phyloP scores from a whole-genome alignment of 2,888 invertebrate genomes.

The Spodoptera picta region DNA sequence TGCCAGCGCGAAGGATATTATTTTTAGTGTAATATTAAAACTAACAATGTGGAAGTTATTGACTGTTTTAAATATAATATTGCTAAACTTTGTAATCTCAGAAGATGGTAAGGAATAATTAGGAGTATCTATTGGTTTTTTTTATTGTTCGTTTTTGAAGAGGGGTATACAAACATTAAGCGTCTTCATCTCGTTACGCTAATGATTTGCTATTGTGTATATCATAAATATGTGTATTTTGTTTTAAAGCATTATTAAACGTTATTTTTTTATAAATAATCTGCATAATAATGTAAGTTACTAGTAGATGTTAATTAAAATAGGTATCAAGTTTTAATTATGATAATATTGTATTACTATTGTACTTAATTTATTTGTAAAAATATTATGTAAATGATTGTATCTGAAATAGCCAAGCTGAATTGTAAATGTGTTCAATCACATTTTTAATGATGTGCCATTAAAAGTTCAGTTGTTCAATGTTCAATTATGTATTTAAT shows the following conservation, averaged over 20 bases:
- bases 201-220: no score
- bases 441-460: constrained; percentile 31
- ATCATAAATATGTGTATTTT: no score
- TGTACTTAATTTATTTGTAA: constrained; percentile 19
- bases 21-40: constrained; percentile 11
- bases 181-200: no score
- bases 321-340: neutral
- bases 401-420: constrained; percentile 18
- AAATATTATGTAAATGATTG: constrained; percentile 18
- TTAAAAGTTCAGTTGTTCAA: neutral
- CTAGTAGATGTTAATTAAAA: neutral
- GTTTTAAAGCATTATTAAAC: no score
- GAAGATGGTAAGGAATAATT: constrained; percentile 48
- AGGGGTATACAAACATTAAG: no score
- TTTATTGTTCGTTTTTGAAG: neutral
- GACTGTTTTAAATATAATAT: constrained; percentile 39
- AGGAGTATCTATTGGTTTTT: neutral
- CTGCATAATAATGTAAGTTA: no score
- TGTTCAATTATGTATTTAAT: constrained; percentile 41
- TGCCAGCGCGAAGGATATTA: constrained; percentile 21
- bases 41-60: constrained; percentile 45
- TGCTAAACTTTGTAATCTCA: constrained; percentile 38
- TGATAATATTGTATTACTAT: neutral
- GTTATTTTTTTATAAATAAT: no score
- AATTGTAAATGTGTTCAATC: constrained; percentile 35